Conservation (phyloP, 2,113 vertebrate species). For the Oceanites oceanicus region DNA sequence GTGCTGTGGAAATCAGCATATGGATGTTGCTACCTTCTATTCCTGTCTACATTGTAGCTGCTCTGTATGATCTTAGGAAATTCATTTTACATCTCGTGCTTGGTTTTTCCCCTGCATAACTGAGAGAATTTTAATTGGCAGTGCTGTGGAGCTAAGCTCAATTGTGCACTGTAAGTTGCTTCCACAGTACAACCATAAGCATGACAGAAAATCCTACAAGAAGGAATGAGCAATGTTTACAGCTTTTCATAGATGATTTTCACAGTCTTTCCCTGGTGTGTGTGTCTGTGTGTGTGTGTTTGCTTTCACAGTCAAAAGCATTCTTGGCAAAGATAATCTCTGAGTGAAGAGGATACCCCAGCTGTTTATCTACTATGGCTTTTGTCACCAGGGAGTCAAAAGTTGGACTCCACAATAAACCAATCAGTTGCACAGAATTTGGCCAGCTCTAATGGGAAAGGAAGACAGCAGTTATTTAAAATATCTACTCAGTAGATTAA, state of each 20-base stretch:
- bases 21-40: background rate
- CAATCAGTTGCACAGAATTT: constrained; percentile 13
- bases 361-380: constrained; percentile 38
- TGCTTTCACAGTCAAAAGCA: constrained; percentile 40
- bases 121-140: background rate
- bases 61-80: background rate
- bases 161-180: background rate
- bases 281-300: background rate
- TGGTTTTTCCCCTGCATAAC: background rate
- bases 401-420: constrained; percentile 40
- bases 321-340: constrained; percentile 49
- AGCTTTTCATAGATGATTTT: constrained; percentile 17
- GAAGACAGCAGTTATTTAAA: background rate
- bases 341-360: constrained; percentile 8
- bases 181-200: background rate
- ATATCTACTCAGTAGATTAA: background rate
- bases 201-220: background rate
- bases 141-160: background rate
- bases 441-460: background rate
- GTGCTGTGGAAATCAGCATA: background rate
- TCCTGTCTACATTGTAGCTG: background rate
- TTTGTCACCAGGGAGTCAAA: constrained; percentile 40
- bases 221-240: background rate
- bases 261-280: background rate
- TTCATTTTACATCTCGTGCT: background rate